These are phyloP conservation scores for Clarias pachynema DNA, from an alignment of 2,797 vertebrate species.

Conservation along the genomic window DNA sequence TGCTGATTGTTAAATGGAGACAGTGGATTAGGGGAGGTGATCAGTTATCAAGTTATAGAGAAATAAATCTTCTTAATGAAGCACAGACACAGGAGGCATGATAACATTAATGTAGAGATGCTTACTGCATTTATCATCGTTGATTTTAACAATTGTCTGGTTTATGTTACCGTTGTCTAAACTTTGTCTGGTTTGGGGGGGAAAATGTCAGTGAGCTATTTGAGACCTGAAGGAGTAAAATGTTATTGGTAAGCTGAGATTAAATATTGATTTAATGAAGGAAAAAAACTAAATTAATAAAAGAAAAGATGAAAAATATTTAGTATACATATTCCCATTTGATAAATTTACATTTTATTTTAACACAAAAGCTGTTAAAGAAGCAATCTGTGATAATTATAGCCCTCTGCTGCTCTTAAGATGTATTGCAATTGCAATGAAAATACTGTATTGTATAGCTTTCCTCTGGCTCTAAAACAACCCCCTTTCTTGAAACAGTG, in stretches of 20 bases:
- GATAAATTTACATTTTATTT: background rate
- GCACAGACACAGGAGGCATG: background rate
- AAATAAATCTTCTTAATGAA: conserved; percentile 20
- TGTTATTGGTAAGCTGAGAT: background rate
- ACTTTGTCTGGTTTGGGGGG: too few relatives aligned
- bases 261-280: background rate
- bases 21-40: background rate
- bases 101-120: background rate
- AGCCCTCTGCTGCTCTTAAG: background rate
- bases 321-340: background rate
- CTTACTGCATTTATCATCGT: background rate
- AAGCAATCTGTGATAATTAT: background rate
- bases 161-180: background rate
- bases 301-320: background rate
- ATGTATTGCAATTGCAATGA: background rate
- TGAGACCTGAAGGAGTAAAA: background rate
- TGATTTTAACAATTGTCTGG: background rate
- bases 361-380: background rate
- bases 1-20: background rate
- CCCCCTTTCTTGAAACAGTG: background rate
- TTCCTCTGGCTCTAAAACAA: background rate
- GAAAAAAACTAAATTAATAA: background rate
- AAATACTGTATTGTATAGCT: background rate
- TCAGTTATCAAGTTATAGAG: conserved; percentile 16
- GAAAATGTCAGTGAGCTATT: background rate